Conservation (phyloP, 1,140 invertebrate genomes). For the Psilanteris sp. region DNA sequence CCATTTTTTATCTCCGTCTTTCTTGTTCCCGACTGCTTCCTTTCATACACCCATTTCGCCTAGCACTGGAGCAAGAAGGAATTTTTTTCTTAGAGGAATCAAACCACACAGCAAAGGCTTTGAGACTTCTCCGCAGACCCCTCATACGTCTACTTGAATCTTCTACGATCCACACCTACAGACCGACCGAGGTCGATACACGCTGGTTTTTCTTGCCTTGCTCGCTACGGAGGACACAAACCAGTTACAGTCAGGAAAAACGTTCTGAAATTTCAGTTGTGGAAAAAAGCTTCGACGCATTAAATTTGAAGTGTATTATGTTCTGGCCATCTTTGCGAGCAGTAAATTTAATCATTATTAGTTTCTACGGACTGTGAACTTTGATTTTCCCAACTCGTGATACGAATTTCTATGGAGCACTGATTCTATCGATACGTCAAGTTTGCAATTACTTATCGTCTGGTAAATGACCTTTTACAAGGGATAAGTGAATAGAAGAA, state of each 20-base stretch:
- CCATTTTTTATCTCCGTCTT: conserved; percentile 9
- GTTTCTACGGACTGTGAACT: conserved; percentile 2
- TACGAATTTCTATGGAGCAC: no score
- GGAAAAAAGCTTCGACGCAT: background rate
- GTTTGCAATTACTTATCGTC: conserved; percentile 52
- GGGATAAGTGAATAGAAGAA: conserved; percentile 39
- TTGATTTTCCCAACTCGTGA: conserved; percentile 4
- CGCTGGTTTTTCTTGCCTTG: conserved; percentile 67
- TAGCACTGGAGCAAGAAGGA: conserved; percentile 62
- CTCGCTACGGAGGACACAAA: conserved; percentile 59
- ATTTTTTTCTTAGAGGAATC: conserved; percentile 69
- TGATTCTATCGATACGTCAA: conserved; percentile 26
- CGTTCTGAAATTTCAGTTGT: background rate
- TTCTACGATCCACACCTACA: conserved; percentile 66
- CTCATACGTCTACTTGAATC: conserved; percentile 48
- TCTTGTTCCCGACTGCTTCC: conserved; percentile 56
- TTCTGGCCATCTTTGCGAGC: background rate
- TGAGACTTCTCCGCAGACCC: conserved; percentile 38
- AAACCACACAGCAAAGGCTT: conserved; percentile 47
- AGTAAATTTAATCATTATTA: conserved; percentile 11
- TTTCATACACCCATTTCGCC: conserved; percentile 73
- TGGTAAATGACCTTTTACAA: conserved; percentile 34
- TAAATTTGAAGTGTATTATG: conserved; percentile 1
- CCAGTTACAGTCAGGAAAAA: conserved; percentile 52
- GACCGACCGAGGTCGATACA: conserved; percentile 73